A percentile compares a stretch with the other conserved stretches of the same genome.
Conservation (phyloP, 2,113 vertebrate species). For the Bagarius yarrelli region DNA sequence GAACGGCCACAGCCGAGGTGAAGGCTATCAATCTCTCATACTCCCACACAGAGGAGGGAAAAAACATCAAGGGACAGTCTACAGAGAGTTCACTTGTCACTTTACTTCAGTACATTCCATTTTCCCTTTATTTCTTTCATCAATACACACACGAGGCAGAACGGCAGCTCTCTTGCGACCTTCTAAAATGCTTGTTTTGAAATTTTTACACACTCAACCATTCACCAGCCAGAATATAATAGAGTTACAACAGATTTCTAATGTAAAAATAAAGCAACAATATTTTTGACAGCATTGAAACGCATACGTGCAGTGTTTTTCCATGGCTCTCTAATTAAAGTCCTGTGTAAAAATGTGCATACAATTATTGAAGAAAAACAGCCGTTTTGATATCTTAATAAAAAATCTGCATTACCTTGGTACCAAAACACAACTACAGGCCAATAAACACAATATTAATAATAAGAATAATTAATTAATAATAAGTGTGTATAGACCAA, state of each 20-base stretch:
- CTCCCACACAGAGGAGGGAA: conserved; percentile 20
- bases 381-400: background rate
- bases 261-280: conserved; percentile 11
- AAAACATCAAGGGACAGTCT: conserved; percentile 64
- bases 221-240: background rate
- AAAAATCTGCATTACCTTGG: background rate
- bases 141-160: background rate
- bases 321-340: background rate
- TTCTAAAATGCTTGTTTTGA: background rate
- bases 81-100: conserved; percentile 62
- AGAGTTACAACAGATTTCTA: background rate
- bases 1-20: conserved; percentile 65
- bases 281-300: background rate
- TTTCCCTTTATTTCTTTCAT: conserved; percentile 22
- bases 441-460: background rate
- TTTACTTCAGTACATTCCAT: conserved; percentile 24
- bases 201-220: background rate
- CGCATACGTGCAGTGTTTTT: background rate
- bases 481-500: background rate
- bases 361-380: conserved; percentile 3
- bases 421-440: background rate
- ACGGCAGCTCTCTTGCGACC: background rate
- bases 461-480: background rate
- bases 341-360: background rate
- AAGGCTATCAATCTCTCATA: conserved; percentile 72